These are phyloP conservation scores for Procapra przewalskii DNA, from an alignment of 2,113 vertebrate genomes.

Conservation along the genomic window DNA sequence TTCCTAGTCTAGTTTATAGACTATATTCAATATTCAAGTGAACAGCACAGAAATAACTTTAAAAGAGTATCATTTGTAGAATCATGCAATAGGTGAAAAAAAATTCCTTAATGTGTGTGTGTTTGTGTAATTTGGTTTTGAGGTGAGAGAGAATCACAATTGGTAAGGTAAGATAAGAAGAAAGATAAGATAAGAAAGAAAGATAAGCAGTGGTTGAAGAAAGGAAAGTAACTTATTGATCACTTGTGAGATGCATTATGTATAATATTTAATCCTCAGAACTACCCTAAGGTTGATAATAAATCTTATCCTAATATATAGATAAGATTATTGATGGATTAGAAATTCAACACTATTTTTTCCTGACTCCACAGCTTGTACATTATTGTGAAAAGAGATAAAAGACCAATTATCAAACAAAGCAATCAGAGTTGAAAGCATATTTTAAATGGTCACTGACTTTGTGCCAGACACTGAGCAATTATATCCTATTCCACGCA, in stretches of 20 bases:
- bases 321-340: not conserved
- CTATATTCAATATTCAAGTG: not conserved
- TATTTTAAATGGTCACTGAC: not conserved
- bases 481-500: not conserved
- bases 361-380: not conserved
- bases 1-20: not conserved
- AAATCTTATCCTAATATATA: not conserved
- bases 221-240: not conserved
- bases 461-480: not conserved
- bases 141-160: not conserved
- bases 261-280: not conserved
- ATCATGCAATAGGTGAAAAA: not conserved
- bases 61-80: not conserved
- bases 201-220: not conserved
- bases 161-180: not conserved
- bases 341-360: not conserved
- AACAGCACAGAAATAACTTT: not conserved
- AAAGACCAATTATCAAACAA: not conserved
- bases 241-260: not conserved
- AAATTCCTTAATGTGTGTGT: not conserved
- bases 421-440: not conserved
- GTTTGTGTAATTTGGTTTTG: not conserved
- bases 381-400: not conserved
- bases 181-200: not conserved
- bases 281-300: not conserved